A percentile compares a stretch with the other conserved stretches of the same genome.
These are phyloP conservation scores for Calliphora vomitoria DNA, from an alignment of 2,888 invertebrate species.

Conservation along the genomic window DNA sequence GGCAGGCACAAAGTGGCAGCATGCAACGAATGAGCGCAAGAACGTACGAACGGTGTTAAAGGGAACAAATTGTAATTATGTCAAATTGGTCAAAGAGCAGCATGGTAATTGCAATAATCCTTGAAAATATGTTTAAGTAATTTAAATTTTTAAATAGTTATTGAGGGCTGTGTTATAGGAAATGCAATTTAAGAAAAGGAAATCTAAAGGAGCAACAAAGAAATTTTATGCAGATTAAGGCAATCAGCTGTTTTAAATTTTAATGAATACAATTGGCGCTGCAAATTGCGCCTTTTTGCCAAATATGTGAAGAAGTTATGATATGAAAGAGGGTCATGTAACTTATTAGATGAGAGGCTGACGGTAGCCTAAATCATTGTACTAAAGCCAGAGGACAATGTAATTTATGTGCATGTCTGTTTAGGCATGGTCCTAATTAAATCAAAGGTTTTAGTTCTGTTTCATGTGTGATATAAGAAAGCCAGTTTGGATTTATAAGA, in stretches of 20 bases:
- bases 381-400: no score
- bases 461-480: no score
- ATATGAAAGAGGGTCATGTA: not conserved
- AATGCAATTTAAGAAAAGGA: not conserved
- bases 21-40: not conserved
- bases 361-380: not conserved
- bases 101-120: constrained; percentile 58
- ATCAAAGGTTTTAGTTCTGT: no score
- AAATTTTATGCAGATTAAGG: not conserved
- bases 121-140: constrained; percentile 28
- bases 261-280: not conserved
- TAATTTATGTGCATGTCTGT: no score
- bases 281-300: not conserved
- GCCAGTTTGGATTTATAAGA: no score
- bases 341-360: not conserved
- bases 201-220: not conserved
- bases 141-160: constrained; percentile 39
- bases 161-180: not conserved
- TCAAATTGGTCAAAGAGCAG: constrained; percentile 58
- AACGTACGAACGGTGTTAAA: not conserved
- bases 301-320: not conserved
- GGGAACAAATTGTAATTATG: constrained; percentile 46
- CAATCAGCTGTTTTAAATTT: constrained; percentile 7
- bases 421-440: no score
- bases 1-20: not conserved